phyloP scores from a whole-genome alignment of 2,797 vertebrate species.

The Melanotaenia maccullochi region DNA sequence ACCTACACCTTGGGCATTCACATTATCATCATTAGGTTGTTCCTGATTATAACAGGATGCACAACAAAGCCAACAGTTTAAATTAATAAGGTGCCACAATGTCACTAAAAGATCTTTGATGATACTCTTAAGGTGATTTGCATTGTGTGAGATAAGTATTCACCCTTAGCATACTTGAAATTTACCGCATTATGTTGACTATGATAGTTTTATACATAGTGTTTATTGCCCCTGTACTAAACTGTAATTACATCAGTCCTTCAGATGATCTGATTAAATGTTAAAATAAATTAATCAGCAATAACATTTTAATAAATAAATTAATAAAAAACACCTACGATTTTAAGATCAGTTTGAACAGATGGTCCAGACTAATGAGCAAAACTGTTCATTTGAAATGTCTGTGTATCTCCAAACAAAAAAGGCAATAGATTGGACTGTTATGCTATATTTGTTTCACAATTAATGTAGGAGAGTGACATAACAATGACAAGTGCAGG shows the following conservation, averaged over 20 bases:
- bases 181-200: background rate
- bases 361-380: background rate
- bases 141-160: background rate
- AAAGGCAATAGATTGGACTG: background rate
- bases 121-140: background rate
- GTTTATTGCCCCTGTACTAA: background rate
- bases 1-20: constrained; percentile 38
- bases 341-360: background rate
- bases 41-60: constrained; percentile 43
- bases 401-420: background rate
- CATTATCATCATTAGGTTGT: constrained; percentile 53
- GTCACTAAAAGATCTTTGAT: constrained; percentile 36
- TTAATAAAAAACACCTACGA: background rate
- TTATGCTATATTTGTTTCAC: background rate
- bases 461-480: constrained; percentile 2
- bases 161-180: no score
- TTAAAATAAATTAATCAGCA: background rate
- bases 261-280: background rate
- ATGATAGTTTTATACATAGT: background rate
- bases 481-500: constrained; percentile 6
- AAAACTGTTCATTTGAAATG: background rate
- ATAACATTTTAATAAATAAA: background rate
- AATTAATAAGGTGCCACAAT: constrained; percentile 35
- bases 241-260: background rate
- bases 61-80: constrained; percentile 46